Conservation (phyloP, 2,113 vertebrate species). For the Limnothrissa miodon region DNA sequence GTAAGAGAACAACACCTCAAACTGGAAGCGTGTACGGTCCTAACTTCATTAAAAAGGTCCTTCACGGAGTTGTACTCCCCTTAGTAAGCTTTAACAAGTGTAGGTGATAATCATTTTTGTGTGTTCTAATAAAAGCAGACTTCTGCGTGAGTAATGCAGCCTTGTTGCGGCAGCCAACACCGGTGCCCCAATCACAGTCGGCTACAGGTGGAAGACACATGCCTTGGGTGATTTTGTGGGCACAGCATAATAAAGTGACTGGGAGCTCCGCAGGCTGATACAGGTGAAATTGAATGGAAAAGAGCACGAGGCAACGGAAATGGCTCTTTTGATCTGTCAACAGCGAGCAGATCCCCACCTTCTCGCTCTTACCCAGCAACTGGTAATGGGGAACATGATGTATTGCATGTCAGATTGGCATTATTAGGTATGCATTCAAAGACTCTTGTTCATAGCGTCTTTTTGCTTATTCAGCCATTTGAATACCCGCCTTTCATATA, state of each 20-base stretch:
- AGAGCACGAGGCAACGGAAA: conserved; percentile 60
- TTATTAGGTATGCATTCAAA: conserved; percentile 76
- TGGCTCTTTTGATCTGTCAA: conserved; percentile 60
- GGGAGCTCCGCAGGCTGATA: conserved; percentile 33
- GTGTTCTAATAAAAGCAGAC: neutral
- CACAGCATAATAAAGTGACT: conserved; percentile 43
- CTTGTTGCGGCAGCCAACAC: neutral
- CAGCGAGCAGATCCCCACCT: conserved; percentile 53
- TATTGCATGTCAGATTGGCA: conserved; percentile 84
- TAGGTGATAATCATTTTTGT: neutral
- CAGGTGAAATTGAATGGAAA: conserved; percentile 50
- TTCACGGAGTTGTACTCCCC: neutral
- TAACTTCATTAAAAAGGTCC: neutral
- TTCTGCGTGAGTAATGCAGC: neutral
- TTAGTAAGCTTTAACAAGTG: neutral
- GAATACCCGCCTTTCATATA: conserved; percentile 88
- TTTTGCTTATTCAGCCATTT: conserved; percentile 96
- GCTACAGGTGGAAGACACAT: conserved; percentile 35
- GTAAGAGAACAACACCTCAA: neutral
- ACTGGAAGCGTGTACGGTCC: neutral
- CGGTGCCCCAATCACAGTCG: conserved; percentile 6
- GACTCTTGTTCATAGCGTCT: conserved; percentile 63
- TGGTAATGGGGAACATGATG: conserved; percentile 85
- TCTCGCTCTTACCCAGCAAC: conserved; percentile 68
- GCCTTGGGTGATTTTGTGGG: conserved; percentile 31